Conservation (phyloP, 2,888 invertebrate species). For the Oasisia sp. region DNA sequence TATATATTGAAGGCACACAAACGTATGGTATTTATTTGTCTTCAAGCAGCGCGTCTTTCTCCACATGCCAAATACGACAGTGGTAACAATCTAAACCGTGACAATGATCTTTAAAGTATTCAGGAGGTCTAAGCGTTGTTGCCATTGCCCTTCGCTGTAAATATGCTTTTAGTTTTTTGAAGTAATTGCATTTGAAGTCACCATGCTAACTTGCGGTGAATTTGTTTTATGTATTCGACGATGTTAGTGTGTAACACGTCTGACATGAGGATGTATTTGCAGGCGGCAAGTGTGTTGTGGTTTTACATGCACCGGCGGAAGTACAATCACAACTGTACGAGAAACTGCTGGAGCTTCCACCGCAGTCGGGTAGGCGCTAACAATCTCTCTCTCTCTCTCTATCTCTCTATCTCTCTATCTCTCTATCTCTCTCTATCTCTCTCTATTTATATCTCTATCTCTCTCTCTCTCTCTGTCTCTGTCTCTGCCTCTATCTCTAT, state of each 20-base stretch:
- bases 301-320: not conserved
- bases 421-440: too few relatives aligned
- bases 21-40: not conserved
- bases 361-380: not conserved
- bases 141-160: not conserved
- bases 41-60: not conserved
- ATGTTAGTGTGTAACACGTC: not conserved
- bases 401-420: too few relatives aligned
- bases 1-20: not conserved
- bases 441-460: too few relatives aligned
- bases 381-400: too few relatives aligned
- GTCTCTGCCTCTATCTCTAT: too few relatives aligned
- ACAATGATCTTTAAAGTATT: not conserved
- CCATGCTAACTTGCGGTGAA: not conserved
- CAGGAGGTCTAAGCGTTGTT: not conserved
- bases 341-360: not conserved
- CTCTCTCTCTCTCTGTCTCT: too few relatives aligned
- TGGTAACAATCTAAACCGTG: not conserved
- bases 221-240: not conserved
- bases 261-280: not conserved
- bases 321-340: not conserved
- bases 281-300: constrained; percentile 17
- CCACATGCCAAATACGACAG: not conserved
- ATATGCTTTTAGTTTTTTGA: not conserved
- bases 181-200: not conserved